Evolutionary conservation across 2,797 vertebrate genomes (phyloP).

Genomic region (Oophaga sylvatica): DNA sequence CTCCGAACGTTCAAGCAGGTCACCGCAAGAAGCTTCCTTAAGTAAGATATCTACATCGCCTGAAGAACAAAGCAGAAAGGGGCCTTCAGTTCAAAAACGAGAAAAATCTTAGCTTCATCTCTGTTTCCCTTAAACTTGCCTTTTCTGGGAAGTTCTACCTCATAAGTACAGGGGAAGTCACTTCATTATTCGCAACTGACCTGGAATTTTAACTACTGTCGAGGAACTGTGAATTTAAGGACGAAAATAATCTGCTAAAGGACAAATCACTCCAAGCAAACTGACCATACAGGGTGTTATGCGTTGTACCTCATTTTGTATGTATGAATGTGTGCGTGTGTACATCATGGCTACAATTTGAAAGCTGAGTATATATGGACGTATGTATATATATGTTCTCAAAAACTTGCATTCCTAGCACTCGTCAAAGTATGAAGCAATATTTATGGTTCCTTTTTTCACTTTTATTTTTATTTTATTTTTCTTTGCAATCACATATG

Average conservation of each 20-base stretch:
- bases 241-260: slow-evolving; percentile 61
- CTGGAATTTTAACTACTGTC: slow-evolving; percentile 80
- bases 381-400: slow-evolving; percentile 51
- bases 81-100: slow-evolving; percentile 82
- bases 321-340: slow-evolving; percentile 57
- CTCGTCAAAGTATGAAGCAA: slow-evolving; percentile 65
- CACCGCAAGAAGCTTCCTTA: slow-evolving; percentile 76
- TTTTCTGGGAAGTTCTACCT: slow-evolving; percentile 81
- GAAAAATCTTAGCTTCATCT: slow-evolving; percentile 80
- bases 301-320: slow-evolving; percentile 34
- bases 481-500: slow-evolving; percentile 63
- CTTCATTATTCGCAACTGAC: slow-evolving; percentile 74
- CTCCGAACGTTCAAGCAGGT: slow-evolving; percentile 72
- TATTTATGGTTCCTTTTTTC: slow-evolving; percentile 64
- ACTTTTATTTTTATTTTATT: slow-evolving; percentile 50
- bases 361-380: slow-evolving; percentile 60
- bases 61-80: slow-evolving; percentile 80
- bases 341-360: slow-evolving; percentile 22
- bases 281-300: slow-evolving; percentile 72
- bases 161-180: slow-evolving; percentile 80
- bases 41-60: slow-evolving; percentile 73
- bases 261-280: slow-evolving; percentile 79
- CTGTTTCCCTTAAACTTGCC: slow-evolving; percentile 67
- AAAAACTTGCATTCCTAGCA: slow-evolving; percentile 55
- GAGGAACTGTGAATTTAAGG: slow-evolving; percentile 75